phyloP scores from a whole-genome alignment of 2,888 invertebrate genomes.

The Trachelus stipa region DNA sequence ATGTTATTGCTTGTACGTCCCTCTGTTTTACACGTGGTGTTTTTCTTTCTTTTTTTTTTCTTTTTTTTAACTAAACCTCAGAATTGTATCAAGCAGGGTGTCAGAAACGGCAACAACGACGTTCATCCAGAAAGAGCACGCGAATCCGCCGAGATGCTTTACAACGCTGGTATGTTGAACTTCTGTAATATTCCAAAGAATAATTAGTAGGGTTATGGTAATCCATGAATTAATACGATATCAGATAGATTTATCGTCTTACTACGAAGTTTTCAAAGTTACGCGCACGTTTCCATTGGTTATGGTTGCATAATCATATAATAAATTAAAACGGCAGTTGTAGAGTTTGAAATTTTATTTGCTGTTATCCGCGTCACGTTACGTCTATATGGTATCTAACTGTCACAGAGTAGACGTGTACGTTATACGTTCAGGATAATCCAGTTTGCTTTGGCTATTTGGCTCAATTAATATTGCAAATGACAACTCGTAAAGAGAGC shows the following conservation, averaged over 20 bases:
- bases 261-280: too few species aligned
- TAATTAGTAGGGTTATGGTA: not conserved
- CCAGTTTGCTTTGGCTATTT: not conserved
- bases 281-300: too few species aligned
- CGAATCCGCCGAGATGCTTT: conserved; percentile 77
- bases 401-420: not conserved
- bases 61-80: not conserved
- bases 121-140: conserved; percentile 77
- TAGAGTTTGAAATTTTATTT: not conserved
- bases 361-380: not conserved
- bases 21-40: not conserved
- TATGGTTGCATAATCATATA: too few species aligned
- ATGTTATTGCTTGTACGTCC: not conserved
- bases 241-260: not conserved
- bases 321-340: not conserved
- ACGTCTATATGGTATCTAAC: not conserved
- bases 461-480: not conserved
- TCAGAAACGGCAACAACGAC: conserved; percentile 74
- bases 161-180: conserved; percentile 70
- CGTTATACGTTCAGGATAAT: not conserved
- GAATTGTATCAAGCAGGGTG: conserved; percentile 65
- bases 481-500: not conserved
- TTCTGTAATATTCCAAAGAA: not conserved
- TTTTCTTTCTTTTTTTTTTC: not conserved
- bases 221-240: not conserved